Evolutionary conservation across 2,797 vertebrate species (phyloP), one percentile per base, ranked within the genome.

Genomic region (Manis crassicaudata): DNA sequence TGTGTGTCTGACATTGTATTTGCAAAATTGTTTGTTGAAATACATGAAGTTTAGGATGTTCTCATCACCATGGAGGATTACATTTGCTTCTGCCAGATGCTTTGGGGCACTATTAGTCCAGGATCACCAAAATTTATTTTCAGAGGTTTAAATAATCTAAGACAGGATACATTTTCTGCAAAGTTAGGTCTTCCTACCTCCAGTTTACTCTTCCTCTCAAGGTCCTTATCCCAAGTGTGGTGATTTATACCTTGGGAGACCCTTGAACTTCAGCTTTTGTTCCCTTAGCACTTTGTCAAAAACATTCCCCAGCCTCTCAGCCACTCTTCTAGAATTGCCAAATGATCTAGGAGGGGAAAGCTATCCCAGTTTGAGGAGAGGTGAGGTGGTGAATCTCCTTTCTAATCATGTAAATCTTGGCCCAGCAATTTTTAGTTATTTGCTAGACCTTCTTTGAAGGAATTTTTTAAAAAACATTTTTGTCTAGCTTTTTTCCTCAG

Each of bases 341-440:
- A 2, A 56, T 86, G 3, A 5, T 16, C 9, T 62, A 17, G 68
- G 56, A 84, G 52, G 18, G n/a, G 60, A 80, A 72, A 81, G 8
- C 43, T 46, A 17, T 50, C 18, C 58, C 8, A 3, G 6, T 63
- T 73, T 50, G 73, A 29, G 72, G 56, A 32, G n/a, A 25, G 35
- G 6, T 21, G 17, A 52, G 11, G 1, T 60, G 43, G 21, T 37
- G 70, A 37, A 3, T 58, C 32, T 94, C 54, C 21, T 84, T 76
- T 92, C 5, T 89, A 23, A 20, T 92, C 23, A 79, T 82, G 27
- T 43, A 40, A 88, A 79, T 87, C 32, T 90, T 92, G 67, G 27
- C 67, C 23, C 58, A 68, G 9, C 87, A 90, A 43, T 52, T 83
- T 86, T 91, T 77, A 27, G 92, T 62, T 89, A 21, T 77, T 95